Base-by-base conservation (phyloP, 2,888 invertebrate genomes). In the Diachrysia chrysitis region DNA sequence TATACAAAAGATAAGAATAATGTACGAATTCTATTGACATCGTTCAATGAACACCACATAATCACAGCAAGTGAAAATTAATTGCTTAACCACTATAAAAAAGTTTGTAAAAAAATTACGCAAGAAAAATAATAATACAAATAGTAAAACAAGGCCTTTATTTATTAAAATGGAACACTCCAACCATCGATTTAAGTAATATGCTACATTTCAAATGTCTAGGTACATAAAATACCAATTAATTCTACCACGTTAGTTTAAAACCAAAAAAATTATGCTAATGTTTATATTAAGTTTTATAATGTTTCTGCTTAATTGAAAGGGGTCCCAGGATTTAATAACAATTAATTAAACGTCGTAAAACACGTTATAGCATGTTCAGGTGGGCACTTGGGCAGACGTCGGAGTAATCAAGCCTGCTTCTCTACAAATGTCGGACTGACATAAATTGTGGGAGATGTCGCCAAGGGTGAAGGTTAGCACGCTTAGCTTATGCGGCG, bases 361-460 rank as follows among this genome's bases (percentile, higher is more conserved):
- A 79, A 81, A 58, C 56, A 66, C 21, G 66, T 78, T 71, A 80
- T 73, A 61, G 72, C 69, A 56, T 61, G 71, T 66, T 67, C 81
- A 81, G 81, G 78, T 78, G 71, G 71, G 63, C 42, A 19, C 42
- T n/a, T 58, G 46, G 62, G 10, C 57, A n/a, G 55, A 66, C 56
- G 71, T 68, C 55, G 66, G 58, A 51, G 73, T 74, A 76, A 81
- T 81, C 61, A 79, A 73, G 73, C 17, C 70, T 81, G 81, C 73
- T 65, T 55, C 78, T 81, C 71, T 69, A 72, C 71, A 69, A 76
- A 79, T 81, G 63, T 70, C 71, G 73, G 79, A 64, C 35, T 62
- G 46, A 55, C 60, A 63, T 79, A 81, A 80, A 78, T 73, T 76
- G 67, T 54, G 55, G 35, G 75, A 71, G 71, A 61, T 70, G 68